phyloP scores from a whole-genome alignment of 1,140 invertebrate genomes.

The Penaeus chinensis region DNA sequence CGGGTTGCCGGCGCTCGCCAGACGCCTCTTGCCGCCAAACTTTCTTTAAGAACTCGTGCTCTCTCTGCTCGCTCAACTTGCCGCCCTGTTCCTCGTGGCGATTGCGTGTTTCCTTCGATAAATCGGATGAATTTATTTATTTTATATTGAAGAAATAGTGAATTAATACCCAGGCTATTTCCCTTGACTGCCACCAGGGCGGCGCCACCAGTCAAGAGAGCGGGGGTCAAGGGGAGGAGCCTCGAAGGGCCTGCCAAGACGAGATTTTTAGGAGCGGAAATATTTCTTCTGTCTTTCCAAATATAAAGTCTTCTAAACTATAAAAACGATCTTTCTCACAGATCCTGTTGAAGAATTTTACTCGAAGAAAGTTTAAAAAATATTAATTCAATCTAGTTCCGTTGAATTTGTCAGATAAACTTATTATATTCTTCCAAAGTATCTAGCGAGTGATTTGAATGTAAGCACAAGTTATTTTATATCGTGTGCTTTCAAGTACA shows the following conservation, averaged over 20 bases:
- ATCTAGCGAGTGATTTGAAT: too few relatives aligned
- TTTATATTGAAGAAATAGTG: background rate
- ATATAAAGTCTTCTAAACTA: background rate
- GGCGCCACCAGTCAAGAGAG: constrained; percentile 42
- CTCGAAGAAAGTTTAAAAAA: too few relatives aligned
- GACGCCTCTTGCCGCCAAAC: constrained; percentile 13
- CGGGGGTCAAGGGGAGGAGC: constrained; percentile 34
- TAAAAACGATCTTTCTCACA: background rate
- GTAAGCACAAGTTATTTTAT: too few relatives aligned
- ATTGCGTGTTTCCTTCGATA: constrained; percentile 10
- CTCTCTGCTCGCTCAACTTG: constrained; percentile 5
- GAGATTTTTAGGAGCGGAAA: background rate
- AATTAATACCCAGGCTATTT: background rate
- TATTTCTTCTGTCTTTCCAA: constrained; percentile 1
- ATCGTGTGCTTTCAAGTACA: too few relatives aligned
- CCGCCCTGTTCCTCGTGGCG: background rate
- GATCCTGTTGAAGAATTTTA: background rate
- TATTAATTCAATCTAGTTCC: too few relatives aligned
- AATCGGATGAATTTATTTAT: constrained; percentile 22
- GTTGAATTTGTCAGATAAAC: too few relatives aligned
- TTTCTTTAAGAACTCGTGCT: constrained; percentile 2
- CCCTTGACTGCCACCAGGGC: constrained; percentile 30
- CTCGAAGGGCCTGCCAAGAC: background rate
- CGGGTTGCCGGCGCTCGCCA: constrained; percentile 36
- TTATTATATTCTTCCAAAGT: too few relatives aligned